A percentile compares a stretch with the other conserved stretches of the same genome.
Conservation (phyloP, 1,140 invertebrate species). For the Steinernema feltiae region DNA sequence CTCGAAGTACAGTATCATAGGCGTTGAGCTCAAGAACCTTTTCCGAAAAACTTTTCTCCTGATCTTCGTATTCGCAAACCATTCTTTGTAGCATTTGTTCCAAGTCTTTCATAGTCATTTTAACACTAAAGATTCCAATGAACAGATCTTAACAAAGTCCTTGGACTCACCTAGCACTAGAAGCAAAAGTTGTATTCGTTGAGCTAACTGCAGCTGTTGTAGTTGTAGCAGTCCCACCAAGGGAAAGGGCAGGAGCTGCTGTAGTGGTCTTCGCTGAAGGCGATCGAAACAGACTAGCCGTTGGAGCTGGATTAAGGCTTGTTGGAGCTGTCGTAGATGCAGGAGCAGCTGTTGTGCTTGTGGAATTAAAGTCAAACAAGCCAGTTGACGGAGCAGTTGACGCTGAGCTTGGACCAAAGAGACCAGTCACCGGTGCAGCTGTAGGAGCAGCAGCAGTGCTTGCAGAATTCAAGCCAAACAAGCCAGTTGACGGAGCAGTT, state of each 20-base stretch:
- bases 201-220: neutral
- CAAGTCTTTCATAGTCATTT: neutral
- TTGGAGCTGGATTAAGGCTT: neutral
- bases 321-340: neutral
- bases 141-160: neutral
- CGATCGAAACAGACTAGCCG: neutral
- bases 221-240: neutral
- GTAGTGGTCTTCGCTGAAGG: neutral
- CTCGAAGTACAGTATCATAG: neutral
- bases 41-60: neutral
- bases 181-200: too few relatives aligned
- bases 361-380: neutral
- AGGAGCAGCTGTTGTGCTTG: neutral
- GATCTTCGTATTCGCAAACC: neutral
- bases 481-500: neutral
- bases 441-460: neutral
- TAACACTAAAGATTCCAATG: neutral
- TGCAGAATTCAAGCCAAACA: neutral
- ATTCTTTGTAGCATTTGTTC: neutral
- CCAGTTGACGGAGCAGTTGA: neutral
- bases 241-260: neutral
- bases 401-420: neutral
- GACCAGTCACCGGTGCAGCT: neutral
- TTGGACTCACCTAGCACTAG: too few relatives aligned
- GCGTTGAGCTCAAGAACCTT: neutral